Evolutionary conservation across 1,140 invertebrate genomes (phyloP).

Genomic region (Megalonaias nervosa): DNA sequence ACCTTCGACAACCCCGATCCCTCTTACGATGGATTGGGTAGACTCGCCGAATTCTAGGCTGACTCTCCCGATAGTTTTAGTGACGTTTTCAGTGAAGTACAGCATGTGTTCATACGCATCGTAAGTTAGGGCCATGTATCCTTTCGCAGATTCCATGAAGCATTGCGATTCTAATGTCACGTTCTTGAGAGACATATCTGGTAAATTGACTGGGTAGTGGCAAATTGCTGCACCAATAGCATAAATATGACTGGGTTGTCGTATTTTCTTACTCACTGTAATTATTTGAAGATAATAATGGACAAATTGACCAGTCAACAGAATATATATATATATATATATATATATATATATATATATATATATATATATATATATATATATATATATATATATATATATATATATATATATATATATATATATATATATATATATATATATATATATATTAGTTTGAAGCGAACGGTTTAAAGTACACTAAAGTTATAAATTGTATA

Average conservation of each 20-base stretch:
- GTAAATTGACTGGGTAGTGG: conserved; percentile 54
- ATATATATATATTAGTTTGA: no score
- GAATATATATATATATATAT: no score
- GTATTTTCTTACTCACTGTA: conserved; percentile 40
- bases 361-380: no score
- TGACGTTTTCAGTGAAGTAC: conserved; percentile 53
- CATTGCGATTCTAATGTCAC: conserved; percentile 56
- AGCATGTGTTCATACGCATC: conserved; percentile 48
- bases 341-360: no score
- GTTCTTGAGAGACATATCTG: conserved; percentile 55
- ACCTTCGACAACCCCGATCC: conserved; percentile 54
- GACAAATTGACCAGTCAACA: no score
- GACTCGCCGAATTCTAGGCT: conserved; percentile 39
- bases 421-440: no score
- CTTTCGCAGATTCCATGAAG: conserved; percentile 36
- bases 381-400: no score
- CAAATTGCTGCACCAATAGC: conserved; percentile 55
- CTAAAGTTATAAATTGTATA: no score
- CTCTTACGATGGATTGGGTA: conserved; percentile 42
- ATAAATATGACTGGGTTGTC: conserved; percentile 52
- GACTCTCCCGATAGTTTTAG: conserved; percentile 47
- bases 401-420: no score
- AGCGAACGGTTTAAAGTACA: no score
- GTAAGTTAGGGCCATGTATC: conserved; percentile 47
- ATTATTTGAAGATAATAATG: no score